Base-by-base conservation (phyloP, 2,797 vertebrate species). In the Alcedo atthis region DNA sequence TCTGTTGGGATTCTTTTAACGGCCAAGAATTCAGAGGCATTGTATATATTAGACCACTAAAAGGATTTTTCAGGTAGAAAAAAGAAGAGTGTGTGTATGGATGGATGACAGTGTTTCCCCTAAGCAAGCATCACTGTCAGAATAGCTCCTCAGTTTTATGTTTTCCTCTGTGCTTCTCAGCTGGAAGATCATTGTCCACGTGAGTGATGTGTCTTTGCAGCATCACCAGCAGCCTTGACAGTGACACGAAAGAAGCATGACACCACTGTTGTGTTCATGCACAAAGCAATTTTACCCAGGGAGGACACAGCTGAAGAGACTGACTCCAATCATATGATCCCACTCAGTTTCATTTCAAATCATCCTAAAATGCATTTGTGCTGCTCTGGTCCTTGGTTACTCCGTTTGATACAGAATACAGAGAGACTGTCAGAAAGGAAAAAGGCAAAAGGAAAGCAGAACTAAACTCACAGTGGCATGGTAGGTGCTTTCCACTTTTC, bases 251-350 rank as follows among this genome's bases (percentile, higher is more conserved):
- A 46, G 74, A 82, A 74, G 33, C 42, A 8, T 82, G 89, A 88
- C 87, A 48, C 45, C 76, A 18, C 32, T 2, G 1, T n/a, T 84
- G 45, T 90, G 54, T 76, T 95, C 58, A 26, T 8, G 68, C 81
- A 93, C 75, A 91, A 77, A 91, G 68, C 33, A 64, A 88, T 95
- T 95, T 90, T 64, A 86, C 40, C 78, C 61, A 85, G 35, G 37
- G 32, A 90, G 32, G 12, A 84, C 63, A 69, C 2, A 69, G 64
- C 26, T 80, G 54, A 88, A 82, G 24, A 70, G 58, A 79, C 57
- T 75, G 92, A 82, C 81, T 91, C 16, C 37, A 80, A 3, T 64
- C 58, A 67, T 85, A 89, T 87, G 85, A 95, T 73, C 59, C 59
- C 2, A 0, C 51, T 95, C 92, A 70, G 78, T 64, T 90, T 86